Base-by-base conservation (phyloP, 1,140 invertebrate species). In the Ips typographus region DNA sequence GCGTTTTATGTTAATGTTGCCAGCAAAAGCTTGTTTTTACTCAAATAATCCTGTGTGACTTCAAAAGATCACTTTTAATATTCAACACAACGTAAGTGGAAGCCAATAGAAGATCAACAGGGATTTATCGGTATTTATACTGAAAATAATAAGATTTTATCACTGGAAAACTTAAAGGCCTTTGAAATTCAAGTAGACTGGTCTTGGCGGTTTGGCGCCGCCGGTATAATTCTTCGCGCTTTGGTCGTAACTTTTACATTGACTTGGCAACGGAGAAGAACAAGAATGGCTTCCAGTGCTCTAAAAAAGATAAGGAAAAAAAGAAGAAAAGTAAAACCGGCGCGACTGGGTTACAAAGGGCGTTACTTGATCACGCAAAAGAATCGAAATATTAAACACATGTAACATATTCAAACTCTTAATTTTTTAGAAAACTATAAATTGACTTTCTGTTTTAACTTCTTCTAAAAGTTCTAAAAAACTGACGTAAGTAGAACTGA, bases 161-260 rank as follows among this genome's bases (percentile, higher is more conserved):
- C 22, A 0, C 22, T 22, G 22, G 0, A 22, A 22, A 22, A 22
- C 22, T 22, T 55, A 38, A 55, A 36, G 52, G 52, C 52, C 52
- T 6, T 37, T 55, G 52, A 36, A 22, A 2, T 8, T 5, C 7
- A 52, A 51, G 40, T 49, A 39, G 53, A 65, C 63, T 52, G 63
- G 63, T 65, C 63, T 56, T 65, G 63, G 63, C 63, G 63, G 55
- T 52, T 56, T 65, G 63, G 63, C 63, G 63, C 63, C 63, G 63
- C 51, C 63, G 42, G 61, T n/a, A n/a, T 40, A 51, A 56, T 52
- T 57, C 47, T 49, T 44, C 22, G 22, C 61, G 63, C 63, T 65
- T 65, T 65, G 55, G 53, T 65, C 63, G 63, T 57, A 56, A 43
- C 40, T 56, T 65, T 63, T 63, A 63, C 52, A 52, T 63, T 63